Conservation (phyloP, 1,140 invertebrate species). For the Sweltsa coloradensis region DNA sequence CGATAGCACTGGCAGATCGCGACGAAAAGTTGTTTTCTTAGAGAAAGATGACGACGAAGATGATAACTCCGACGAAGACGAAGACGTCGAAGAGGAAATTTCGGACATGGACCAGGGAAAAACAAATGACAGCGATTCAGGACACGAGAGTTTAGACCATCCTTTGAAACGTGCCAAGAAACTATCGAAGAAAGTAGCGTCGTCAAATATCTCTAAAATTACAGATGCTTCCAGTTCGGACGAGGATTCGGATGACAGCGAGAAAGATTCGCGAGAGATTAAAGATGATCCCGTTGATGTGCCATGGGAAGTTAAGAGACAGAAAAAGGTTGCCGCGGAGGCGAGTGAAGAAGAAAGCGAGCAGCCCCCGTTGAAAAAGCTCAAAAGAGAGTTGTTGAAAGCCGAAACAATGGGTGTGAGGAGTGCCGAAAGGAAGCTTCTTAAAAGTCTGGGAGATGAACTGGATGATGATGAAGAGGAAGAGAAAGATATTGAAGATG, state of each 20-base stretch:
- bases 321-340: background rate
- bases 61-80: constrained; percentile 27
- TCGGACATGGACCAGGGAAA: constrained; percentile 1
- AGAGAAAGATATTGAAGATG: too few species aligned
- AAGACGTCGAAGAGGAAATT: constrained; percentile 16
- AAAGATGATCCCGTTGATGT: background rate
- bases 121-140: background rate
- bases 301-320: background rate
- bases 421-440: background rate
- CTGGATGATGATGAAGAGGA: constrained; percentile 17
- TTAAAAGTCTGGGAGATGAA: background rate
- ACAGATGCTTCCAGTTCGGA: too few species aligned
- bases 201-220: background rate
- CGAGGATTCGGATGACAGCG: background rate
- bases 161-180: background rate
- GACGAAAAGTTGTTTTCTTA: constrained; percentile 42
- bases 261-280: background rate
- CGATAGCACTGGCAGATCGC: constrained; percentile 31
- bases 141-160: background rate
- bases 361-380: background rate
- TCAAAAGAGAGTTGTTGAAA: background rate
- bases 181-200: constrained; percentile 1
- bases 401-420: background rate
- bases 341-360: constrained; percentile 23
- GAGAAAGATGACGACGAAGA: constrained; percentile 23